Evolutionary conservation across 1,140 invertebrate species (phyloP).

Genomic region (Sycobia sp.): DNA sequence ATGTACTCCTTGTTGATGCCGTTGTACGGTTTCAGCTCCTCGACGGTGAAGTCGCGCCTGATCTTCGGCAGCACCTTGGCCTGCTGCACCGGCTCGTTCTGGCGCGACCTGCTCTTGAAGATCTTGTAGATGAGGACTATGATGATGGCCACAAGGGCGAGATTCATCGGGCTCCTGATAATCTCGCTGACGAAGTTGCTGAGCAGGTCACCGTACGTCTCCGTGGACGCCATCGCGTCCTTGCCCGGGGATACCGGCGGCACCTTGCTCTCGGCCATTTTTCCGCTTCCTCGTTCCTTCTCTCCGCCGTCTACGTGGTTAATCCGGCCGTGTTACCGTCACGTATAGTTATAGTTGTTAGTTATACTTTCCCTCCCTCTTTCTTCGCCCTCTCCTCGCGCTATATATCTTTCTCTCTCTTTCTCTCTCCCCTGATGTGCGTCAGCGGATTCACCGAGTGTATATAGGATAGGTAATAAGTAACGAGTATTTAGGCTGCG

Average conservation of each 20-base stretch:
- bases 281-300: conserved; percentile 34
- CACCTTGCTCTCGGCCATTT: conserved; percentile 53
- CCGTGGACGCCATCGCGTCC: conserved; percentile 34
- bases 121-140: conserved; percentile 87
- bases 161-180: conserved; percentile 77
- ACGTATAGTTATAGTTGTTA: too few species aligned
- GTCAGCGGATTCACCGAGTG: too few species aligned
- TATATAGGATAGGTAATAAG: too few species aligned
- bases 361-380: too few species aligned
- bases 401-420: background rate
- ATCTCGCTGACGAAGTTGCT: conserved; percentile 70
- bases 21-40: conserved; percentile 87
- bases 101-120: conserved; percentile 66
- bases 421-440: too few species aligned
- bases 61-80: conserved; percentile 76
- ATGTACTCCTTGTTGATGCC: conserved; percentile 82
- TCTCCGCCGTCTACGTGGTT: too few species aligned
- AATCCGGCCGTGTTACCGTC: too few species aligned
- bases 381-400: too few species aligned
- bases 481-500: too few species aligned
- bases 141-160: conserved; percentile 77
- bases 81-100: conserved; percentile 61
- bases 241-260: conserved; percentile 37
- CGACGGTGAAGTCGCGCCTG: conserved; percentile 87
- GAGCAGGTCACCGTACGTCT: conserved; percentile 47